Percentiles rank a stretch among this genome's conserved stretches.
Evolutionary conservation across 1,140 invertebrate genomes (phyloP).

Genomic region (Marisa cornuarietis): DNA sequence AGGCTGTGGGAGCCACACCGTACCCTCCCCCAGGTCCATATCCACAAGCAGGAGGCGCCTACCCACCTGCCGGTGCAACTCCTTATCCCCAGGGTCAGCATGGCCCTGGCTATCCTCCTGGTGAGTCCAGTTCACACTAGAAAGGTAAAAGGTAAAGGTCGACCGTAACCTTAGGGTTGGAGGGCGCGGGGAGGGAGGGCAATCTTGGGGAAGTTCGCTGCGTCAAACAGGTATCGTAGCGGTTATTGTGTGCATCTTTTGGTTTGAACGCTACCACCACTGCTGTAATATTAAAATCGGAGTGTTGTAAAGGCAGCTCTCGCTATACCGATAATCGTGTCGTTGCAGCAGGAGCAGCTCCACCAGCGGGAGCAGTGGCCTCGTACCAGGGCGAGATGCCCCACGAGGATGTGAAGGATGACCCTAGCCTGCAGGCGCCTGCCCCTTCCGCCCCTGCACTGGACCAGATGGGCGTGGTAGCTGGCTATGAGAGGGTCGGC

Average conservation of each 20-base stretch:
- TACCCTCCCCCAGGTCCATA: not conserved
- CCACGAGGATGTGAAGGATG: slow-evolving; percentile 64
- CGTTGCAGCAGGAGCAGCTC: slow-evolving; percentile 17
- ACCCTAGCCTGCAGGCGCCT: slow-evolving; percentile 38
- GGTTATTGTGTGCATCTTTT: not conserved
- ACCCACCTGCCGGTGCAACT: not conserved
- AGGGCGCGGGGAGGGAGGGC: not conserved
- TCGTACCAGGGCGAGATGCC: slow-evolving; percentile 46
- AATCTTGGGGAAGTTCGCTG: not conserved
- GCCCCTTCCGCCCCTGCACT: slow-evolving; percentile 68
- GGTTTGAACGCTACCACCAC: not conserved
- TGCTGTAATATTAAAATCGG: not conserved
- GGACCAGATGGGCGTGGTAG: slow-evolving; percentile 66
- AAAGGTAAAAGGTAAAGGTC: not conserved
- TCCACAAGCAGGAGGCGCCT: not conserved
- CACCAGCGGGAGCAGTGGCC: slow-evolving; percentile 6
- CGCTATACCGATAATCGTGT: not conserved
- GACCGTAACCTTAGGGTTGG: not conserved
- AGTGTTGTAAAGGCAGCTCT: not conserved
- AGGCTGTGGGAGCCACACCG: not conserved
- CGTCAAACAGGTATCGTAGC: not conserved
- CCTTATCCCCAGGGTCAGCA: not conserved
- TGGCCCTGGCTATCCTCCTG: not conserved
- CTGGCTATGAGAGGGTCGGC: slow-evolving; percentile 68
- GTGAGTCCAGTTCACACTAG: not conserved